phyloP scores from a whole-genome alignment of 2,797 vertebrate species.

The Myiothlypis chrysogaster region DNA sequence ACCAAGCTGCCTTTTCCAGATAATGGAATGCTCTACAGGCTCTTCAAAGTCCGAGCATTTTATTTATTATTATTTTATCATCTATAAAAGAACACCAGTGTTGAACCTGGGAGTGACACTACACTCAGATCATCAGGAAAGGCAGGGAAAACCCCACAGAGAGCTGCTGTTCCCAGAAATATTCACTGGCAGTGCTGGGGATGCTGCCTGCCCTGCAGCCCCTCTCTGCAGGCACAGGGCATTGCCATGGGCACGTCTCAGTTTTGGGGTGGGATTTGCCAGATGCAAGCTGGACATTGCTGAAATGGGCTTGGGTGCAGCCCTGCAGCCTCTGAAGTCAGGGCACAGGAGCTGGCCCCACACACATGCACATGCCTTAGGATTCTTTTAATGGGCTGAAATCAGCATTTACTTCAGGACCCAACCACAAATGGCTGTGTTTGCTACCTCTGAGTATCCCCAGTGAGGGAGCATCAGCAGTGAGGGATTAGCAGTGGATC shows the following conservation, averaged over 20 bases:
- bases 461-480: too few relatives aligned
- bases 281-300: background rate
- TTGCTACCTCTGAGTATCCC: background rate
- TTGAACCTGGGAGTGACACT: background rate
- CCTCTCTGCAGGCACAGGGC: background rate
- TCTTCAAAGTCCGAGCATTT: background rate
- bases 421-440: rapidly evolving
- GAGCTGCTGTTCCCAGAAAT: background rate
- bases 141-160: background rate
- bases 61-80: background rate
- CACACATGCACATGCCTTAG: rapidly evolving
- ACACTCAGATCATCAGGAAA: background rate
- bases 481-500: too few relatives aligned
- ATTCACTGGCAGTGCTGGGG: background rate
- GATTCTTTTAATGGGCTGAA: background rate
- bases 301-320: background rate
- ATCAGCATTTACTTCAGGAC: background rate
- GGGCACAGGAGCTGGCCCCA: background rate
- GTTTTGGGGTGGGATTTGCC: background rate
- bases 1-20: background rate
- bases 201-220: background rate
- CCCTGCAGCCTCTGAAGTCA: background rate
- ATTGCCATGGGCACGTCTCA: rapidly evolving
- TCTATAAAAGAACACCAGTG: background rate
- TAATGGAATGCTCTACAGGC: background rate